phyloP scores from a whole-genome alignment of 1,140 invertebrate genomes.

The Pogonomyrmex barbatus region DNA sequence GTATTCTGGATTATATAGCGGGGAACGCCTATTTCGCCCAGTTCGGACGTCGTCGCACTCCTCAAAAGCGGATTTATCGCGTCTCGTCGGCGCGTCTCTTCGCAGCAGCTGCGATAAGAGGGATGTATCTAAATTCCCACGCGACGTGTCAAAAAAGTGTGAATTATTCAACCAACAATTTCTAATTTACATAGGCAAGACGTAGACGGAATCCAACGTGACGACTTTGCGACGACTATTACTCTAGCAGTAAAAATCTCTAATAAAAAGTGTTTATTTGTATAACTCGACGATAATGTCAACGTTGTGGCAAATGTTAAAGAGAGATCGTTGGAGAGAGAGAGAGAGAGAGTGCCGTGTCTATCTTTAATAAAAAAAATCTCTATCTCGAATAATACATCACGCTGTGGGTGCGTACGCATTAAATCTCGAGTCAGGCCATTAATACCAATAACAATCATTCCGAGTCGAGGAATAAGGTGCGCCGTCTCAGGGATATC shows the following conservation, averaged over 20 bases:
- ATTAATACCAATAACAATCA: constrained; percentile 48
- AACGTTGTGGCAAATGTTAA: no score
- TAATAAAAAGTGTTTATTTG: no score
- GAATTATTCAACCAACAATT: neutral
- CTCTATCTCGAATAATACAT: neutral
- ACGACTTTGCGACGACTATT: neutral
- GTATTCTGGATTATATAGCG: constrained; percentile 30
- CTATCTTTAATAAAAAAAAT: constrained; percentile 1
- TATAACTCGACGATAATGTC: no score
- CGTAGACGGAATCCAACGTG: neutral
- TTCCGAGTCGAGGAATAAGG: constrained; percentile 27
- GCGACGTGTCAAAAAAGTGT: neutral
- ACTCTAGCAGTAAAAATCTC: neutral
- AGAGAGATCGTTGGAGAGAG: no score
- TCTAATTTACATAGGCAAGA: neutral
- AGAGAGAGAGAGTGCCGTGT: neutral
- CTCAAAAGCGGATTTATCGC: neutral
- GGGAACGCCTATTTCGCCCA: neutral
- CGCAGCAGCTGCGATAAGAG: neutral
- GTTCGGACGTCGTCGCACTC: neutral
- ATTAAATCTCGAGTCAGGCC: constrained; percentile 17
- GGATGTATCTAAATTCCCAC: neutral
- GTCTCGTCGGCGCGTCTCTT: neutral
- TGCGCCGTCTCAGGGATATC: constrained; percentile 36
- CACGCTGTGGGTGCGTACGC: neutral